Base-by-base conservation (phyloP, 2,888 invertebrate genomes). In the Meandrusa payeni region DNA sequence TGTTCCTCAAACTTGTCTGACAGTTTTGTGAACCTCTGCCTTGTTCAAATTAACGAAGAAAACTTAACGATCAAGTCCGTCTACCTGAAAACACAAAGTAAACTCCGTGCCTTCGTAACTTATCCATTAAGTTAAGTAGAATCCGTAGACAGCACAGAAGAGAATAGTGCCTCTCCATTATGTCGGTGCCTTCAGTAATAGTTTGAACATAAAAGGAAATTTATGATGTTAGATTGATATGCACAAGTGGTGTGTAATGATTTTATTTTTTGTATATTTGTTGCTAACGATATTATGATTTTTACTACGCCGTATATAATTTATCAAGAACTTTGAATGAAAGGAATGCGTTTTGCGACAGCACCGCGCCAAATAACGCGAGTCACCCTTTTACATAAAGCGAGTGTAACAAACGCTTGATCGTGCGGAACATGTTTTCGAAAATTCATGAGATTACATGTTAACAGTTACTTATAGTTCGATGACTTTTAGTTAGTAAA, bases 111-210 rank as follows among this genome's bases (percentile, higher is more conserved):
- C 77, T 82, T 78, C 76, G 73, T 77, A 87, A 87, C 86, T 87
- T 87, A 80, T 81, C 87, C 86, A 87, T 86, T 87, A 87, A 83
- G 74, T 85, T 82, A 78, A 87, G 86, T 87, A 85, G 82, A 80
- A 85, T 85, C 83, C 81, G 85, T 85, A 85, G 86, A 85, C 79
- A 79, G 78, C 78, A 74, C 60, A 49, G 64, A 63, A 69, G 76
- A 76, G 75, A 73, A 76, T 72, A 76, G 75, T 74, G 69, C 68
- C 68, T 22, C 17, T 72, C 52, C 50, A 51, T 49, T 51, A 54
- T 60, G 54, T 55, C 64, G 53, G 61, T 60, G 64, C 61, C 57
- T 65, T 65, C 63, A 66, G 61, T 52, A 60, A 65, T 74, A 80
- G 76, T 78, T 81, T 69, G 65, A 73, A 70, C 75, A 70, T 69